These are phyloP conservation scores for Lasiurus borealis DNA, from an alignment of 2,113 vertebrate genomes.

Conservation along the genomic window DNA sequence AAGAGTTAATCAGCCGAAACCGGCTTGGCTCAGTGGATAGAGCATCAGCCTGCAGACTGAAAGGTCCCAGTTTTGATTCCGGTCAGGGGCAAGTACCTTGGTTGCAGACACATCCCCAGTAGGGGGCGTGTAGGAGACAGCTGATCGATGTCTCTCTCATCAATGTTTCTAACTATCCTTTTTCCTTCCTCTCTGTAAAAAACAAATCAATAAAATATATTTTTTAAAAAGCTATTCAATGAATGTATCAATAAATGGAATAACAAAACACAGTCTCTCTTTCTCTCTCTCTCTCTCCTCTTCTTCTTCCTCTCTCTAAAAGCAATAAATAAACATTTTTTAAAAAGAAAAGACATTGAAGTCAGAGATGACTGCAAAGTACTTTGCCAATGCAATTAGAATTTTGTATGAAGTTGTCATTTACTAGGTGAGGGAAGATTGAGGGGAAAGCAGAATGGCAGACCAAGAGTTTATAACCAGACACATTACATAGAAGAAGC, in stretches of 20 bases:
- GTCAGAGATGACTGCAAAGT: neutral
- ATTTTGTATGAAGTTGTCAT: constrained; percentile 26
- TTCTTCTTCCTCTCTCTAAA: neutral
- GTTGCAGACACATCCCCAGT: too few relatives aligned
- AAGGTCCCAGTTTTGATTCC: too few relatives aligned
- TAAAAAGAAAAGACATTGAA: neutral
- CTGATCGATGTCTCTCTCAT: too few relatives aligned
- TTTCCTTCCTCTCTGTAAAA: too few relatives aligned
- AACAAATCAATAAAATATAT: too few relatives aligned
- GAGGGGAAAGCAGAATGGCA: neutral
- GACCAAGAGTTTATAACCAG: constrained; percentile 26
- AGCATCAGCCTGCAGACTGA: too few relatives aligned
- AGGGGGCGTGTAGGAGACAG: too few relatives aligned
- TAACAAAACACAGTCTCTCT: neutral
- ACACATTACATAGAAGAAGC: neutral
- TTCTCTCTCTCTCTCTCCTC: neutral
- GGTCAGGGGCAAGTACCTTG: too few relatives aligned
- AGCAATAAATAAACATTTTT: neutral
- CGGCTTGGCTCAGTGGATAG: too few relatives aligned
- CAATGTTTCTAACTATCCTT: too few relatives aligned
- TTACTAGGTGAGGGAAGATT: neutral
- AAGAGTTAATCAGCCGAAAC: neutral
- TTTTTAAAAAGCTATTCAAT: neutral
- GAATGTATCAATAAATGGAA: neutral
- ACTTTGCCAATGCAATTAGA: neutral